Evolutionary conservation across 2,113 vertebrate species (phyloP), one percentile per base, ranked within the genome.

Genomic region (Podocnemis expansa): DNA sequence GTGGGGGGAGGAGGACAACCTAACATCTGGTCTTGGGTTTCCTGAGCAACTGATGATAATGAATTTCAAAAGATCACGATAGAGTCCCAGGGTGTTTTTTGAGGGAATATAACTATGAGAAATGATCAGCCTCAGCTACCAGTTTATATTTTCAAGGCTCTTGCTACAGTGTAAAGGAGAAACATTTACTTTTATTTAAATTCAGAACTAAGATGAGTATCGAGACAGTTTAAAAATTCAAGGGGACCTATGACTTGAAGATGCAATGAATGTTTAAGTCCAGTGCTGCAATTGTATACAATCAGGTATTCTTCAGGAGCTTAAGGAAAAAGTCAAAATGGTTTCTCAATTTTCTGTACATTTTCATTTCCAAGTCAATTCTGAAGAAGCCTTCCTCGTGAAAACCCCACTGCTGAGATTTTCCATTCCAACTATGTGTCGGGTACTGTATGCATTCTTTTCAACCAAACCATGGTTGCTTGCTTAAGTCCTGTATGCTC

Each of bases 301-400:
- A 41, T 45, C 21, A 63, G 38, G 5, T 12, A 25, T 75, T 31
- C 54, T 93, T 63, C n/a, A 79, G 89, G 54, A 84, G 63, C 43
- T 75, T 47, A 58, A 24, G 43, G 78, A 47, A 80, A 81, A 85
- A 85, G 45, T 52, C 54, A 52, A 60, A 24, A 11, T 79, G 6
- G 11, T 43, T 85, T 83, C 89, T 63, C 70, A 43, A 58, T 5
- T 80, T 58, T 75, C 70, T 75, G 4, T 29, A 12, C 31, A 17
- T 79, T 79, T 87, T 86, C 58, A 54, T 81, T 85, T n/a, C 22
- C 22, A 88, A 79, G 83, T 19, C 6, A 27, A 34, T 84, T 88
- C 76, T 89, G 80, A 73, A 81, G n/a, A 38, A 83, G 7, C 34
- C 78, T 79, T 52, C 94, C 67, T 80, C 73, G 49, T 41, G 10